These are phyloP conservation scores for Ammospiza caudacuta DNA, from an alignment of 2,113 vertebrate species.

Conservation along the genomic window DNA sequence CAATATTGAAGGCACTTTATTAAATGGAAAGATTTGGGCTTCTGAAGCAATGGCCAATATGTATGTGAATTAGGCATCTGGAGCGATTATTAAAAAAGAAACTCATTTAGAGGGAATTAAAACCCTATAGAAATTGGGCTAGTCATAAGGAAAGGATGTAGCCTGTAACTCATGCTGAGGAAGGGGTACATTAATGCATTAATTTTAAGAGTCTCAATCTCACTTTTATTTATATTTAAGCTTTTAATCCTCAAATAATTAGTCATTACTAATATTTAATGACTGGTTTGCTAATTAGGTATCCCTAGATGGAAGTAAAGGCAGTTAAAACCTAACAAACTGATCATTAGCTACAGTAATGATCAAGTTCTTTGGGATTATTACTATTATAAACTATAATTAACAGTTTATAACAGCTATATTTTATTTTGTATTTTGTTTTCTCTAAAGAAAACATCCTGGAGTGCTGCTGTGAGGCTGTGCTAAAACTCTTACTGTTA, in stretches of 20 bases:
- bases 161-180: constrained; percentile 32
- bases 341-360: constrained; percentile 74
- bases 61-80: constrained; percentile 56
- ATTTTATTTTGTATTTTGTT: constrained; percentile 65
- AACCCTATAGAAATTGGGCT: constrained; percentile 31
- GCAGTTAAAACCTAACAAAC: constrained; percentile 68
- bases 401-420: constrained; percentile 67
- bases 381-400: constrained; percentile 69
- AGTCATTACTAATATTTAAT: constrained; percentile 76
- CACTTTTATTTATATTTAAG: constrained; percentile 75
- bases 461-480: neutral
- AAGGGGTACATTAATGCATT: constrained; percentile 39
- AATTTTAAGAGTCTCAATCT: constrained; percentile 68
- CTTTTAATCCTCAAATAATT: constrained; percentile 75
- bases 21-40: neutral
- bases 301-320: constrained; percentile 68
- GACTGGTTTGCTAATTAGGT: constrained; percentile 71
- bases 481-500: neutral
- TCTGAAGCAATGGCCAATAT: constrained; percentile 34
- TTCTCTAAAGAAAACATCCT: constrained; percentile 14
- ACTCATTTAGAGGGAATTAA: constrained; percentile 10
- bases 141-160: constrained; percentile 41
- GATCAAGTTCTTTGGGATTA: constrained; percentile 72
- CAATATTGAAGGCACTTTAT: neutral
- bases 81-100: constrained; percentile 40